A percentile compares a stretch with the other conserved stretches of the same genome.
phyloP scores from a whole-genome alignment of 2,888 invertebrate genomes.

The Xylophagus ater region DNA sequence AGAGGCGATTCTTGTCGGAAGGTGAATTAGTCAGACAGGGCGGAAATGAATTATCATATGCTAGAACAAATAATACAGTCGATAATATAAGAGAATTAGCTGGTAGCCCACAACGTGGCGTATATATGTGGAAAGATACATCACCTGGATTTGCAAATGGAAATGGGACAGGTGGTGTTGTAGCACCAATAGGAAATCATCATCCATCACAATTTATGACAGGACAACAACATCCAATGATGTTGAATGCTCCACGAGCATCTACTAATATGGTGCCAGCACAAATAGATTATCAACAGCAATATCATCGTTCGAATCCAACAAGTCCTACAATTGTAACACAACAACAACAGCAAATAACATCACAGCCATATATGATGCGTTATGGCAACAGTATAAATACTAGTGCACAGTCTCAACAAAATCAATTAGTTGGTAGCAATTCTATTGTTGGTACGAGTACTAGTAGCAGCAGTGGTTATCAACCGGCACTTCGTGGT shows the following conservation, averaged over 20 bases:
- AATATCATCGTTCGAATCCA: slow-evolving; percentile 56
- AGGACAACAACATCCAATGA: slow-evolving; percentile 13
- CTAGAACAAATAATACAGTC: slow-evolving; percentile 62
- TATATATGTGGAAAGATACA: slow-evolving; percentile 70
- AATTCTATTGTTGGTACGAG: slow-evolving; percentile 12
- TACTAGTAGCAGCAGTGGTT: slow-evolving; percentile 29
- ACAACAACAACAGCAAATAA: slow-evolving; percentile 33
- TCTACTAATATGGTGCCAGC: slow-evolving; percentile 25
- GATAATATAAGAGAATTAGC: slow-evolving; percentile 83
- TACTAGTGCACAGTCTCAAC: slow-evolving; percentile 12
- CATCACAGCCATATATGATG: slow-evolving; percentile 31
- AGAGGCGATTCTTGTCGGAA: slow-evolving; percentile 69
- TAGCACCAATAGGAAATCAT: slow-evolving; percentile 34
- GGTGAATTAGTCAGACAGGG: slow-evolving; percentile 65
- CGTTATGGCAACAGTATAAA: slow-evolving; percentile 26
- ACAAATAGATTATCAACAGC: slow-evolving; percentile 38
- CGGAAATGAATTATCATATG: slow-evolving; percentile 47
- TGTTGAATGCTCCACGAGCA: slow-evolving; percentile 18
- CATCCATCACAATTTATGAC: slow-evolving; percentile 30
- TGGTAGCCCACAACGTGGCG: slow-evolving; percentile 72
- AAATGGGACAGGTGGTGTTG: slow-evolving; percentile 23
- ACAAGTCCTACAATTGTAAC: slow-evolving; percentile 55
- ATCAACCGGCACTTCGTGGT: slow-evolving; percentile 53
- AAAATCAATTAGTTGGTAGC: slow-evolving; percentile 11
- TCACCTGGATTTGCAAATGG: slow-evolving; percentile 48